Percentiles rank a stretch among this genome's conserved stretches.
Evolutionary conservation across 1,140 invertebrate species (phyloP).

Genomic region (honey bee (Apis mellifera)): DNA sequence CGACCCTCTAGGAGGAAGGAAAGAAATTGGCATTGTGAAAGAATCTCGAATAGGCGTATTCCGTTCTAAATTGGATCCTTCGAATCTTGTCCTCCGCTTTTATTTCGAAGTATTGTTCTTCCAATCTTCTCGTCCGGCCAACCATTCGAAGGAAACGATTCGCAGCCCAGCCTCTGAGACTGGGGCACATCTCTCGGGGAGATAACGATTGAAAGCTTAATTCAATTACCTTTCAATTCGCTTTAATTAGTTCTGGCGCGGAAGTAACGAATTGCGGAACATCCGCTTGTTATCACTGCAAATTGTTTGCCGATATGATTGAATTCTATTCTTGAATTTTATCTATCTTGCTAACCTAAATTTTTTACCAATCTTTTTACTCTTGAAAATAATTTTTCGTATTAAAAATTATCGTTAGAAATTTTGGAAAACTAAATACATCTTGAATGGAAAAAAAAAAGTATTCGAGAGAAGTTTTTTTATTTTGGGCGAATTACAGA

Average conservation of each 20-base stretch:
- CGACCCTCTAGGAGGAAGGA: conserved; percentile 29
- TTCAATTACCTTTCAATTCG: conserved; percentile 49
- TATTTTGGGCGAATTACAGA: conserved; percentile 4
- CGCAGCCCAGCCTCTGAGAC: conserved; percentile 6
- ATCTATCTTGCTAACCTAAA: too few species aligned
- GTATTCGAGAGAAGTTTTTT: not conserved
- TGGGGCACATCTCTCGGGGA: conserved; percentile 5
- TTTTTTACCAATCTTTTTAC: too few species aligned
- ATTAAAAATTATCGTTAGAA: too few species aligned
- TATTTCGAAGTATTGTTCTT: conserved; percentile 49
- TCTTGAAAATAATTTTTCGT: too few species aligned
- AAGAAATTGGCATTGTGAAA: conserved; percentile 46
- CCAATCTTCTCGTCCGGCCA: conserved; percentile 38
- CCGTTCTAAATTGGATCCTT: conserved; percentile 50
- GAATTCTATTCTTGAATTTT: conserved; percentile 7
- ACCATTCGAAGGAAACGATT: conserved; percentile 42
- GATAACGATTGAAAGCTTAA: conserved; percentile 50
- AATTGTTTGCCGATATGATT: conserved; percentile 13
- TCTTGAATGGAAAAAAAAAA: not conserved
- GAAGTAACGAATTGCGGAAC: conserved; percentile 24
- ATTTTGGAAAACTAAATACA: too few species aligned
- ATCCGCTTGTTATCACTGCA: conserved; percentile 12
- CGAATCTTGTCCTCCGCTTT: conserved; percentile 46
- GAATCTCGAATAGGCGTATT: conserved; percentile 45
- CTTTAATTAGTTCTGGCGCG: conserved; percentile 29